Conservation (phyloP, 2,797 vertebrate genomes). For the Pseudocheirus occidentalis region DNA sequence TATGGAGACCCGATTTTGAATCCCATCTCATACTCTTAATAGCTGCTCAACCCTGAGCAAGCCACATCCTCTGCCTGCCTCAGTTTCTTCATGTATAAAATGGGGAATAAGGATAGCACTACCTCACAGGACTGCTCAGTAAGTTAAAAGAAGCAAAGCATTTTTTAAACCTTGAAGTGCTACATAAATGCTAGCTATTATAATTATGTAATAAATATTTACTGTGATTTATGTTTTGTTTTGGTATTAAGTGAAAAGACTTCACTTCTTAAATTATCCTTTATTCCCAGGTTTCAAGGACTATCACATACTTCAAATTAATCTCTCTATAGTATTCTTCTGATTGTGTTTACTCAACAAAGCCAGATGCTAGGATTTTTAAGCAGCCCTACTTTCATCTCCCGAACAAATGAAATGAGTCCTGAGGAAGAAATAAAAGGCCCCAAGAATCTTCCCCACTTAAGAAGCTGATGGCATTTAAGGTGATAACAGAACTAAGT, state of each 20-base stretch:
- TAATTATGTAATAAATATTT: neutral
- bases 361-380: conserved; percentile 31
- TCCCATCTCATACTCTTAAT: neutral
- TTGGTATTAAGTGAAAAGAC: neutral
- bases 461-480: conserved; percentile 82
- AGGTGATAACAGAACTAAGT: conserved; percentile 84
- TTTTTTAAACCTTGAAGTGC: neutral
- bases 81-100: neutral
- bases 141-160: neutral
- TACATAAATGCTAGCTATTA: neutral
- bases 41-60: neutral
- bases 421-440: conserved; percentile 66
- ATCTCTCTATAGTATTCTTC: conserved; percentile 18
- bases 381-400: conserved; percentile 33
- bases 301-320: conserved; percentile 26
- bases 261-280: neutral
- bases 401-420: conserved; percentile 74
- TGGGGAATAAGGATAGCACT: neutral
- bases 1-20: neutral
- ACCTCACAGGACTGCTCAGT: neutral
- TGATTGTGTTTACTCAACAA: neutral
- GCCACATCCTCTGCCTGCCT: neutral
- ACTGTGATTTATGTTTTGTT: neutral
- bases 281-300: neutral
- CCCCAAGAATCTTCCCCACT: conserved; percentile 82